These are phyloP conservation scores for Ispidina picta DNA, from an alignment of 2,797 vertebrate genomes.

Conservation along the genomic window DNA sequence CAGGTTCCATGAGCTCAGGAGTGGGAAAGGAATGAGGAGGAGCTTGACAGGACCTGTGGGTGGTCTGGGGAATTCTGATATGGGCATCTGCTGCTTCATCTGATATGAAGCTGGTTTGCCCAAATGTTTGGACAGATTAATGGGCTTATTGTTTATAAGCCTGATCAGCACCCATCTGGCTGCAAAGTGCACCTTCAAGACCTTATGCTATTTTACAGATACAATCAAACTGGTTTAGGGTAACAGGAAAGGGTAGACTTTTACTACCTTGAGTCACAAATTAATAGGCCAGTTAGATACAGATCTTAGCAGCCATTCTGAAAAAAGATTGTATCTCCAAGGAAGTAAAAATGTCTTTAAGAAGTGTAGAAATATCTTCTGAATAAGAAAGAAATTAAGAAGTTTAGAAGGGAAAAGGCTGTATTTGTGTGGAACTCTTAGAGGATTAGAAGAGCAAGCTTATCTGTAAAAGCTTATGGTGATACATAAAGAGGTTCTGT, in stretches of 20 bases:
- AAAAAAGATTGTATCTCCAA: neutral
- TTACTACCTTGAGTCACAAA: neutral
- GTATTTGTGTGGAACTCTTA: neutral
- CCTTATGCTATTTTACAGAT: neutral
- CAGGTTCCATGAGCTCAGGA: neutral
- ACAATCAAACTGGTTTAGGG: neutral
- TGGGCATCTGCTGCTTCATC: neutral
- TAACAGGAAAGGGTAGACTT: neutral
- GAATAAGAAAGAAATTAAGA: slow-evolving; percentile 32
- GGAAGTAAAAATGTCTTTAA: neutral
- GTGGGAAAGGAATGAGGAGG: neutral
- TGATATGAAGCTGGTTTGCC: neutral
- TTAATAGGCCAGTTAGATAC: neutral
- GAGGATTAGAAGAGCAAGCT: neutral
- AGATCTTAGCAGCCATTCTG: neutral
- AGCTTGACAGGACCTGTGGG: neutral
- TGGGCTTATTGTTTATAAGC: neutral
- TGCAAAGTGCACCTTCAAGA: neutral
- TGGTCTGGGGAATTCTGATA: neutral
- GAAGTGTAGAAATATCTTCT: neutral
- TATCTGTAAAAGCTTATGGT: slow-evolving; percentile 9
- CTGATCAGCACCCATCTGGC: neutral
- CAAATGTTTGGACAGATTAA: neutral
- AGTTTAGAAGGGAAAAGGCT: slow-evolving; percentile 11
- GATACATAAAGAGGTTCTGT: neutral